Percentiles rank a stretch among this genome's conserved stretches.
Conservation (phyloP, 2,113 vertebrate genomes). For the Mesocricetus auratus region DNA sequence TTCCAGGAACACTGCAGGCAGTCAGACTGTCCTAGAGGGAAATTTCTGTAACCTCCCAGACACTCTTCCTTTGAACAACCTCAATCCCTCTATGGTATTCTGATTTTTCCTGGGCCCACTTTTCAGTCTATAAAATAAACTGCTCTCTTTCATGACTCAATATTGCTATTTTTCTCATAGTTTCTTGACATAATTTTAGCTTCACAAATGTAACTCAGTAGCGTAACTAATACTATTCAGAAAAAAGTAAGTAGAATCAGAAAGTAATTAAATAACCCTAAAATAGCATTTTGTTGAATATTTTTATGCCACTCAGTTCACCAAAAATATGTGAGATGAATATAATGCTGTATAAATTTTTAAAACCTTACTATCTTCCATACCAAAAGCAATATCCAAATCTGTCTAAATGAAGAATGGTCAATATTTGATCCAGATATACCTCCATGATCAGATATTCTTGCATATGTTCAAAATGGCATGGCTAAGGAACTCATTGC, state of each 20-base stretch:
- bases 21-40: neutral
- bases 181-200: conserved; percentile 39
- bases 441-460: neutral
- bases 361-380: conserved; percentile 24
- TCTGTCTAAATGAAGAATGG: conserved; percentile 27
- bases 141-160: conserved; percentile 33
- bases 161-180: conserved; percentile 14
- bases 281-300: conserved; percentile 67
- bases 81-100: rapidly evolving
- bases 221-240: conserved; percentile 42
- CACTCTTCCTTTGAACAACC: neutral
- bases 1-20: neutral
- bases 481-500: neutral
- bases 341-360: conserved; percentile 44
- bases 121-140: neutral
- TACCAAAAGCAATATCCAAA: conserved; percentile 38
- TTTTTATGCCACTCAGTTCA: conserved; percentile 38
- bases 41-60: neutral
- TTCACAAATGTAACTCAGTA: conserved; percentile 44
- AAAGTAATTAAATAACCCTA: conserved; percentile 59
- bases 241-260: neutral
- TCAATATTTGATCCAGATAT: conserved; percentile 35
- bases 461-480: neutral
- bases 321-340: conserved; percentile 59
- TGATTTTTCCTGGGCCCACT: neutral